phyloP scores from a whole-genome alignment of 2,797 vertebrate genomes.

The Parauchenoglanis ngamensis region DNA sequence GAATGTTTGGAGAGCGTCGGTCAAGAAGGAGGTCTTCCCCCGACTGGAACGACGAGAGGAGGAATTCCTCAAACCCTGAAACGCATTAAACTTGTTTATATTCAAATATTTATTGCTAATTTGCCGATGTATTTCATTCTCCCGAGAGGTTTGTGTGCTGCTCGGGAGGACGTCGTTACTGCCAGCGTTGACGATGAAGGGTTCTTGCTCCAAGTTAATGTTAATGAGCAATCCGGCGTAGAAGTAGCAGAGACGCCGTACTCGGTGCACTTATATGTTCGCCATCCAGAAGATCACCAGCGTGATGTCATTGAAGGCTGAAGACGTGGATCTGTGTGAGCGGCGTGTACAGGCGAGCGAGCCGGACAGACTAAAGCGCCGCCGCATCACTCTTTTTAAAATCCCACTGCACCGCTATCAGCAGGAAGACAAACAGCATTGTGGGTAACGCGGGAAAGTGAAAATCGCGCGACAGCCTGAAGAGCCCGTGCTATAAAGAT shows the following conservation, averaged over 20 bases:
- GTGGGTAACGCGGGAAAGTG: not conserved
- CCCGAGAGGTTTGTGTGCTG: not conserved
- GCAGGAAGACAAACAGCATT: not conserved
- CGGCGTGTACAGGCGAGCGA: not conserved
- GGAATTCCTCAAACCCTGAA: not conserved
- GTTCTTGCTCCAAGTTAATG: too few species aligned
- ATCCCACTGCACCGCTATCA: not conserved
- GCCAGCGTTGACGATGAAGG: not conserved
- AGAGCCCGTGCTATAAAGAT: not conserved
- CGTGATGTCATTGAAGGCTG: not conserved
- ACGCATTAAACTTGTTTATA: not conserved
- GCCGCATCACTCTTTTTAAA: not conserved
- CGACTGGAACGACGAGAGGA: slow-evolving; percentile 15
- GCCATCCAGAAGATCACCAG: not conserved
- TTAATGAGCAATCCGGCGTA: not conserved
- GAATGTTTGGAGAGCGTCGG: slow-evolving; percentile 51
- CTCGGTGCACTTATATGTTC: too few species aligned
- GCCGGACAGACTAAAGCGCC: not conserved
- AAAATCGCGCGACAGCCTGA: not conserved
- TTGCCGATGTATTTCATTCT: too few species aligned
- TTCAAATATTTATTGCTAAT: too few species aligned
- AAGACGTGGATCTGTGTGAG: not conserved
- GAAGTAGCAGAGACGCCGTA: not conserved
- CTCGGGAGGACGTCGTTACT: not conserved
- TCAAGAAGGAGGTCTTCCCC: slow-evolving; percentile 46